Evolutionary conservation across 2,113 vertebrate species (phyloP).

Genomic region (Hemicordylus capensis): DNA sequence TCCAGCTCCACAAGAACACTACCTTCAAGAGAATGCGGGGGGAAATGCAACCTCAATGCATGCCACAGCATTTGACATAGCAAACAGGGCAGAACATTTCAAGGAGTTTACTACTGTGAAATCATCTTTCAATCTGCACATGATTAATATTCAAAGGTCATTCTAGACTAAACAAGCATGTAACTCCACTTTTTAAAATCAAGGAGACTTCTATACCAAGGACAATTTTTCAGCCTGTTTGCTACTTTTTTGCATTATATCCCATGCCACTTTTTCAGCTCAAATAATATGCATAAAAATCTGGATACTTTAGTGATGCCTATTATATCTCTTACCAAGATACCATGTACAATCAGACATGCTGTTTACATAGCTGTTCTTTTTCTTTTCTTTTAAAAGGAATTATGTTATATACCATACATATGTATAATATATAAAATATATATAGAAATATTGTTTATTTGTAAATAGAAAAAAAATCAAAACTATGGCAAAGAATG

Average conservation of each 20-base stretch:
- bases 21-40: constrained; percentile 62
- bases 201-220: constrained; percentile 64
- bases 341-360: constrained; percentile 69
- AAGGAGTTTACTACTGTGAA: constrained; percentile 68
- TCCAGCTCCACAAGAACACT: constrained; percentile 65
- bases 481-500: constrained; percentile 71
- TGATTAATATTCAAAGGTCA: constrained; percentile 57
- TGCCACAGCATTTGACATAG: constrained; percentile 66
- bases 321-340: constrained; percentile 58
- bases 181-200: constrained; percentile 74
- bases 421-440: constrained; percentile 76
- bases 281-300: constrained; percentile 66
- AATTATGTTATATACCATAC: constrained; percentile 69
- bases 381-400: constrained; percentile 75
- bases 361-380: constrained; percentile 80
- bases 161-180: constrained; percentile 76
- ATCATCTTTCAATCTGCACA: constrained; percentile 63
- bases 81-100: constrained; percentile 53
- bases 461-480: constrained; percentile 82
- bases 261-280: constrained; percentile 75
- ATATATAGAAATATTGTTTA: constrained; percentile 76
- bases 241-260: constrained; percentile 80
- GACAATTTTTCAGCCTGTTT: constrained; percentile 81
- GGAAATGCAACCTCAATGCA: constrained; percentile 69
- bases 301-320: constrained; percentile 62